phyloP scores from a whole-genome alignment of 2,797 vertebrate genomes.

The Anisognathus igniventris region DNA sequence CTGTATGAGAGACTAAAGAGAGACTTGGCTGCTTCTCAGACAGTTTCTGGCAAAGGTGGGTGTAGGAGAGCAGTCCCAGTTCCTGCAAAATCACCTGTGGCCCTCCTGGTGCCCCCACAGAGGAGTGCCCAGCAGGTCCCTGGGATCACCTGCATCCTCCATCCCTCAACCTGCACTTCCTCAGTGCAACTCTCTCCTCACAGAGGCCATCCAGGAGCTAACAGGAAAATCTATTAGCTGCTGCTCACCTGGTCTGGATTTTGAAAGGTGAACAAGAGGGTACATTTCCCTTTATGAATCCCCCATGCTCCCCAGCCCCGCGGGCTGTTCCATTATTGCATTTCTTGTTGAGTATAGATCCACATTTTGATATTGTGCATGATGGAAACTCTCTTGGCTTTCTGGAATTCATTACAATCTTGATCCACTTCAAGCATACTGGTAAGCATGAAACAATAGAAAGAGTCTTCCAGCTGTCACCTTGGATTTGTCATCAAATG shows the following conservation, averaged over 20 bases:
- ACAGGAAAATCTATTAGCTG: not conserved
- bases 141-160: not conserved
- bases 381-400: constrained; percentile 30
- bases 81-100: not conserved
- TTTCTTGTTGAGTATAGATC: constrained; percentile 29
- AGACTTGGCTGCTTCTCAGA: not conserved
- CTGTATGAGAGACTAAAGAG: not conserved
- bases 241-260: constrained; percentile 30
- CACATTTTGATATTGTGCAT: not conserved
- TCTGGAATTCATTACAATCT: constrained; percentile 71
- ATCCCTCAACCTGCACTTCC: not conserved
- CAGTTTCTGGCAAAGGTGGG: not conserved
- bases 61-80: not conserved
- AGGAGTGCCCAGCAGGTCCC: fast-evolving
- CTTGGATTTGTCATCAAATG: constrained; percentile 61
- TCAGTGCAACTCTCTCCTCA: not conserved
- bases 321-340: not conserved
- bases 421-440: constrained; percentile 34
- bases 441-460: constrained; percentile 57
- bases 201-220: constrained; percentile 4
- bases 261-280: constrained; percentile 18
- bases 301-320: not conserved
- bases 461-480: constrained; percentile 47
- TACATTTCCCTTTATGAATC: not conserved
- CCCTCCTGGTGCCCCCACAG: not conserved